Evolutionary conservation across 1,140 invertebrate species (phyloP).

Genomic region (Apis florea): DNA sequence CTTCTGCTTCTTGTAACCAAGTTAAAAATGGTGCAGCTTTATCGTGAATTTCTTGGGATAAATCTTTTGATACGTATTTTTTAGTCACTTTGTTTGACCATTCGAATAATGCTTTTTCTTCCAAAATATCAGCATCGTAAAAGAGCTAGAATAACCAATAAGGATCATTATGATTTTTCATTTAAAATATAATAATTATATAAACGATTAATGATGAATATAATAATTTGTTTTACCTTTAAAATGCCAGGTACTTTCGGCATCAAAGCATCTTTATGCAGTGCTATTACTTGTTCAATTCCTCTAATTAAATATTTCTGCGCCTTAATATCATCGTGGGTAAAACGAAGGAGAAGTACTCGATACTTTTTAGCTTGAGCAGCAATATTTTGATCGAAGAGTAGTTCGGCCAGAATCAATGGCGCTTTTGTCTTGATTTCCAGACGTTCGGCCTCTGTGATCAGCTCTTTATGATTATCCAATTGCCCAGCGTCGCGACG

Average conservation of each 20-base stretch:
- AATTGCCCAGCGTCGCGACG: slow-evolving; percentile 85
- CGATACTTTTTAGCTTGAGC: slow-evolving; percentile 88
- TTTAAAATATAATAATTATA: not conserved
- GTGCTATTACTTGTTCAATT: slow-evolving; percentile 94
- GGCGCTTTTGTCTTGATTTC: slow-evolving; percentile 97
- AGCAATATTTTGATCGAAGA: slow-evolving; percentile 93
- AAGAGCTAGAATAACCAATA: slow-evolving; percentile 85
- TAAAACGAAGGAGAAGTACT: slow-evolving; percentile 90
- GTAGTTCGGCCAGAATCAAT: slow-evolving; percentile 94
- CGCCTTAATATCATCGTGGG: slow-evolving; percentile 92
- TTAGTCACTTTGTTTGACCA: slow-evolving; percentile 96
- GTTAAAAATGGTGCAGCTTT: slow-evolving; percentile 96
- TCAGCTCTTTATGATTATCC: slow-evolving; percentile 89
- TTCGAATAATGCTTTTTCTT: slow-evolving; percentile 95
- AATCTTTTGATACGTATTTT: slow-evolving; percentile 95
- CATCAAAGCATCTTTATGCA: slow-evolving; percentile 90
- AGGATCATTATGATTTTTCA: not conserved
- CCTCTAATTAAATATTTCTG: slow-evolving; percentile 98
- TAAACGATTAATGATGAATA: not conserved
- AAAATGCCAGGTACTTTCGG: slow-evolving; percentile 94
- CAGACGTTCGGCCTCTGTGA: slow-evolving; percentile 96
- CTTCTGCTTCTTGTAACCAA: slow-evolving; percentile 98
- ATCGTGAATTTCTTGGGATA: slow-evolving; percentile 95
- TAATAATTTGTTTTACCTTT: slow-evolving; percentile 82
- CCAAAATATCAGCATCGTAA: slow-evolving; percentile 97